Evolutionary conservation across 2,797 vertebrate species (phyloP), one percentile per base, ranked within the genome.

Genomic region (Scolopax bukidnonensis): DNA sequence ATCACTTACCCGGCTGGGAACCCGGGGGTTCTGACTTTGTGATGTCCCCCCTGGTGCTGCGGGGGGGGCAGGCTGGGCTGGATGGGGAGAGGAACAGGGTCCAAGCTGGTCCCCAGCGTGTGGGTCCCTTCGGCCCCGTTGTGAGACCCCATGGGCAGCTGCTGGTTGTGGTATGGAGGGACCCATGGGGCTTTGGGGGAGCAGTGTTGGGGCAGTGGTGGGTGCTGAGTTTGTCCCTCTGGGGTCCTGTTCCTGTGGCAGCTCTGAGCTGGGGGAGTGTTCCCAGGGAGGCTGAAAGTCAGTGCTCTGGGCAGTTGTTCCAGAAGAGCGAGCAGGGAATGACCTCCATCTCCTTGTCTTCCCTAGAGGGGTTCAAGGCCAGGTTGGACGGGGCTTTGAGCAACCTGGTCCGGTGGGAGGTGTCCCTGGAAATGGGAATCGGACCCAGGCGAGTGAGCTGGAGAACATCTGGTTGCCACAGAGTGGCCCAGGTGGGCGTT

Each of bases 101-200:
- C 64, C 33, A 18, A 51, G n/a, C 50, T 54, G 51, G 6, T 33
- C 11, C 51, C 18, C 16, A 32, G 70, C 3, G 7, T 8, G 24
- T 6, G 4, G 30, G 45, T 13, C 60, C 68, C 45, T 16, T 36
- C 36, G 7, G 33, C 48, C 32, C 54, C 3, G 1, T 33, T 2
- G 1, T 1, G 7, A 18, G 43, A 12, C 19, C 30, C 33, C 50
- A 16, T 0, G 8, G 2, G 12, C 9, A 8, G 36, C 28, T 40
- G n/a, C 17, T 0, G 15, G 30, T 4, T 18, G 36, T 16, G 33
- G 15, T 9, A 1, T 0, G 10, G 78, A 10, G 56, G 61, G 48
- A 20, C 47, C 38, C 11, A 12, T 10, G 51, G 13, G 33, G 4
- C 28, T 36, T 17, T 53, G 28, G 51, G 51, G 51, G 51, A 17